These are phyloP conservation scores for Drosophila ironensis DNA, from an alignment of 1,140 invertebrate genomes.

Conservation along the genomic window DNA sequence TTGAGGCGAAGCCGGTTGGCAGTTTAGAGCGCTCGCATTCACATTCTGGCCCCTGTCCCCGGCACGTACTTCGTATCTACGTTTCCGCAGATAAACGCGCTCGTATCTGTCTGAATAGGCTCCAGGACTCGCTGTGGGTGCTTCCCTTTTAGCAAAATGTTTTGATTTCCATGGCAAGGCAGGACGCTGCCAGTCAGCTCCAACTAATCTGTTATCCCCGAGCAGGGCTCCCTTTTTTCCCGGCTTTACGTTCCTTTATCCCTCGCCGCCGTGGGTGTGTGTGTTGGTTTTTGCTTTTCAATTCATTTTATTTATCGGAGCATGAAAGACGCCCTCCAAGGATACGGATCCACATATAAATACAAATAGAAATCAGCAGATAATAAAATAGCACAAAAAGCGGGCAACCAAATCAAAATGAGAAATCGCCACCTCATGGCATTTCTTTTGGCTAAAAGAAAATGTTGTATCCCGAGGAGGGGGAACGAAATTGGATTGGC, in stretches of 20 bases:
- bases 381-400: constrained; percentile 44
- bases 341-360: constrained; percentile 26
- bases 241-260: not conserved
- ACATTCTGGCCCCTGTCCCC: constrained; percentile 37
- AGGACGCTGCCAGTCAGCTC: constrained; percentile 53
- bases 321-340: constrained; percentile 61
- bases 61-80: constrained; percentile 70
- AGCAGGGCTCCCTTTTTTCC: constrained; percentile 9
- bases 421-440: constrained; percentile 57
- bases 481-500: constrained; percentile 2
- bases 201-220: constrained; percentile 77
- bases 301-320: constrained; percentile 80
- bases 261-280: not conserved
- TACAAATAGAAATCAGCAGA: constrained; percentile 41
- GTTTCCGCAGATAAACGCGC: constrained; percentile 77
- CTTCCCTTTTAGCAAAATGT: constrained; percentile 76
- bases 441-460: constrained; percentile 10
- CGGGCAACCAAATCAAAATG: constrained; percentile 45
- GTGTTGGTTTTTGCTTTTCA: constrained; percentile 65
- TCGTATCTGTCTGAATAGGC: constrained; percentile 71
- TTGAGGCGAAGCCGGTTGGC: constrained; percentile 51
- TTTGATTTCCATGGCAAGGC: constrained; percentile 73
- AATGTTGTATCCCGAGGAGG: not conserved
- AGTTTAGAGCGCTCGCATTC: constrained; percentile 61
- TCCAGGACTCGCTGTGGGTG: constrained; percentile 25